A percentile compares a stretch with the other conserved stretches of the same genome.
These are phyloP conservation scores for Zeuzera pyrina DNA, from an alignment of 2,888 invertebrate species.

Conservation along the genomic window DNA sequence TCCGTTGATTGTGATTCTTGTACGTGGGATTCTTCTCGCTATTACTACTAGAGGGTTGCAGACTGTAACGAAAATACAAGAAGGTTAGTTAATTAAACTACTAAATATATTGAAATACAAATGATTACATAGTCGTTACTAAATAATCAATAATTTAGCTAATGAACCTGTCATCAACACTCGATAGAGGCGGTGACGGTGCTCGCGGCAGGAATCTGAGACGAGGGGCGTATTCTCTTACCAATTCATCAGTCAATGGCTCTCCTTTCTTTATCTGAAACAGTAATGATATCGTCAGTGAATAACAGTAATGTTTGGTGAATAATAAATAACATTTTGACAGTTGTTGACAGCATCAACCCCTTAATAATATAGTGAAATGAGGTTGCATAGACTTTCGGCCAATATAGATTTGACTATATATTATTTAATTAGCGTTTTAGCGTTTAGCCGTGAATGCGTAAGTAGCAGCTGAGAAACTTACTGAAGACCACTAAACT, in stretches of 20 bases:
- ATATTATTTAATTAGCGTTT: no score
- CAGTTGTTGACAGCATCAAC: no score
- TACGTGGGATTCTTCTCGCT: conserved; percentile 65
- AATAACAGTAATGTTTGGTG: no score
- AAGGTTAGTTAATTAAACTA: neutral
- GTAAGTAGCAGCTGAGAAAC: no score
- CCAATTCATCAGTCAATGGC: conserved; percentile 49
- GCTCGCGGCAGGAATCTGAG: conserved; percentile 50
- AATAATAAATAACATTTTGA: no score
- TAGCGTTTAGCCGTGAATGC: no score
- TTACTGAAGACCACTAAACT: no score
- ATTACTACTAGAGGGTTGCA: conserved; percentile 65
- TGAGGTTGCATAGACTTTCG: no score
- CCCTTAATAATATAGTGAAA: no score
- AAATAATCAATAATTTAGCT: no score
- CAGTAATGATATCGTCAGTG: no score
- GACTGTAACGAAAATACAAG: conserved; percentile 35
- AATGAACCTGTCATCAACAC: conserved; percentile 55
- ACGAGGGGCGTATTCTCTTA: conserved; percentile 51
- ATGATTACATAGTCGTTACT: neutral
- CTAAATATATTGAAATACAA: neutral
- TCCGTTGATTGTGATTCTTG: conserved; percentile 45
- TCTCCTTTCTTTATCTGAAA: conserved; percentile 51
- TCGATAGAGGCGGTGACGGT: conserved; percentile 32
- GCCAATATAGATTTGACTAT: no score